Evolutionary conservation across 2,113 vertebrate species (phyloP).

Genomic region (Podarcis raffonei): DNA sequence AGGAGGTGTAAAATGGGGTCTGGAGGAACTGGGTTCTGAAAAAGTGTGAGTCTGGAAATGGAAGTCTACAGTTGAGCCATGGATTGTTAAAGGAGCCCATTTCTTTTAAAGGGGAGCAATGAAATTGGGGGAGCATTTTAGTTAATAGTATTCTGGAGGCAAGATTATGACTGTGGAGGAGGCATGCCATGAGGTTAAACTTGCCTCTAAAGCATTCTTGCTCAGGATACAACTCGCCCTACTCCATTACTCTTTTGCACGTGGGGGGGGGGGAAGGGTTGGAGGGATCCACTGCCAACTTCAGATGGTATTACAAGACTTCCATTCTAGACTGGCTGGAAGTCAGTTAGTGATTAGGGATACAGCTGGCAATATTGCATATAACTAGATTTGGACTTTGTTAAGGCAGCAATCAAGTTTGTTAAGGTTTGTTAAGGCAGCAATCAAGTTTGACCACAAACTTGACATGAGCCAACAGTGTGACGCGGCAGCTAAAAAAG

Average conservation of each 20-base stretch:
- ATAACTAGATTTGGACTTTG: neutral
- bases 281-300: neutral
- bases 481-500: too few relatives aligned
- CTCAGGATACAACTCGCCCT: neutral
- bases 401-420: neutral
- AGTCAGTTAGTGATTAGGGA: neutral
- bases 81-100: neutral
- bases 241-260: neutral
- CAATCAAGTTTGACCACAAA: too few relatives aligned
- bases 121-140: neutral
- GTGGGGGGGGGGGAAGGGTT: rapidly evolving
- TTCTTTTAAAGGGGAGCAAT: too few relatives aligned
- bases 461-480: too few relatives aligned
- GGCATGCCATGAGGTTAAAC: neutral
- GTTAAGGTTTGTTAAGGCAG: too few relatives aligned
- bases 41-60: too few relatives aligned
- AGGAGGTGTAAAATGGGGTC: neutral
- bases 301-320: too few relatives aligned
- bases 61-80: neutral
- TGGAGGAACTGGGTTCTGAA: neutral
- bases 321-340: neutral
- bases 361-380: neutral
- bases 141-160: neutral
- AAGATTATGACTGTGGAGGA: neutral
- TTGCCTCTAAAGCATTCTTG: neutral